Conservation (phyloP, 2,797 vertebrate species). For the Poliocrania exsul region DNA sequence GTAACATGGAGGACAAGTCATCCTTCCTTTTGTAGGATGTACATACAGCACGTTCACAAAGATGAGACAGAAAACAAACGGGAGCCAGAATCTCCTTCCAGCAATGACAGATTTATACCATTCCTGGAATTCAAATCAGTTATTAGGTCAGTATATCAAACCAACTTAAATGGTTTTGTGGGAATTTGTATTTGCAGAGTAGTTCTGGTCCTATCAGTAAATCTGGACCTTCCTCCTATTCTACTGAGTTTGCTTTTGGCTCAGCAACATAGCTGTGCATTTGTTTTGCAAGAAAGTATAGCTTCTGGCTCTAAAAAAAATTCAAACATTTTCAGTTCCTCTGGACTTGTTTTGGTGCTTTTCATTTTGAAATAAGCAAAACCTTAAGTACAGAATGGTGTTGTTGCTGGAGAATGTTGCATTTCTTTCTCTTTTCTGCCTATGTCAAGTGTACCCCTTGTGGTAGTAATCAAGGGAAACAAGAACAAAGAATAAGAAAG, state of each 20-base stretch:
- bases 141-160: not conserved
- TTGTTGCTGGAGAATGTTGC: not conserved
- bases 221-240: not conserved
- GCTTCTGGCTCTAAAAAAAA: not conserved
- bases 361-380: not conserved
- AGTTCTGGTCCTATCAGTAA: not conserved
- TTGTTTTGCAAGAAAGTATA: not conserved
- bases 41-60: not conserved
- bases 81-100: not conserved
- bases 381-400: not conserved
- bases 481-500: not conserved
- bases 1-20: not conserved
- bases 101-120: not conserved
- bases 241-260: not conserved
- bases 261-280: not conserved
- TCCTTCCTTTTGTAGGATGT: not conserved
- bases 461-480: not conserved
- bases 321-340: not conserved
- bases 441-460: not conserved
- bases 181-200: not conserved
- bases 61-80: not conserved
- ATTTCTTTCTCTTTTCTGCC: not conserved
- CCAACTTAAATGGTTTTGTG: not conserved
- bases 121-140: not conserved
- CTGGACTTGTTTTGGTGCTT: not conserved